phyloP scores from a whole-genome alignment of 92 coral and sea anemone genomes.

The Montipora capitata region DNA sequence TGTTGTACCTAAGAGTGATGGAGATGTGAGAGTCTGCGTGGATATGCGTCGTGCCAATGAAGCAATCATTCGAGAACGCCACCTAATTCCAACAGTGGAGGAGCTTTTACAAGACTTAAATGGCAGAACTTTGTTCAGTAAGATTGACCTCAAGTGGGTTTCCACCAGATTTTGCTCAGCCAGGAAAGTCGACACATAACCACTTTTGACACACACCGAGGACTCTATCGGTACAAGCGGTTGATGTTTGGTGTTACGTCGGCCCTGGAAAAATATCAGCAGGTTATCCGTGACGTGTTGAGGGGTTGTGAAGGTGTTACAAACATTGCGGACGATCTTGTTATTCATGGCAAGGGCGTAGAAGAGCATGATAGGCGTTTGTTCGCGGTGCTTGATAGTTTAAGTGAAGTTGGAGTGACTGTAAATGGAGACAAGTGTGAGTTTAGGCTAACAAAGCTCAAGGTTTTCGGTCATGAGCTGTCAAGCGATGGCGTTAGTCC shows the following conservation, averaged over 20 bases:
- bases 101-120: conserved; percentile 16
- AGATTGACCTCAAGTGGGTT: conserved; percentile 38
- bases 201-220: conserved; percentile 43
- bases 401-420: conserved; percentile 2
- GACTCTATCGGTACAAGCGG: conserved; percentile 35
- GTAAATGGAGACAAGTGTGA: conserved; percentile 38
- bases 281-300: conserved; percentile 54
- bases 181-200: conserved; percentile 48
- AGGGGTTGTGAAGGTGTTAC: neutral
- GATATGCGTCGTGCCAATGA: conserved; percentile 11
- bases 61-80: neutral
- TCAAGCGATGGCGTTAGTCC: conserved; percentile 45
- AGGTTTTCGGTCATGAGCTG: conserved; percentile 70
- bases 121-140: neutral
- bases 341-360: conserved; percentile 23
- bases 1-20: neutral
- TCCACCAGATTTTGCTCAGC: conserved; percentile 48
- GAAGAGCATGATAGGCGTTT: conserved; percentile 12
- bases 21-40: neutral
- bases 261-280: conserved; percentile 40
- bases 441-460: conserved; percentile 26
- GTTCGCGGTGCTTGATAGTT: conserved; percentile 7
- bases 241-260: conserved; percentile 60
- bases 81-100: neutral
- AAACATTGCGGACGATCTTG: conserved; percentile 17